phyloP scores from a whole-genome alignment of 2,797 vertebrate genomes.

The Ceyx erithaca region DNA sequence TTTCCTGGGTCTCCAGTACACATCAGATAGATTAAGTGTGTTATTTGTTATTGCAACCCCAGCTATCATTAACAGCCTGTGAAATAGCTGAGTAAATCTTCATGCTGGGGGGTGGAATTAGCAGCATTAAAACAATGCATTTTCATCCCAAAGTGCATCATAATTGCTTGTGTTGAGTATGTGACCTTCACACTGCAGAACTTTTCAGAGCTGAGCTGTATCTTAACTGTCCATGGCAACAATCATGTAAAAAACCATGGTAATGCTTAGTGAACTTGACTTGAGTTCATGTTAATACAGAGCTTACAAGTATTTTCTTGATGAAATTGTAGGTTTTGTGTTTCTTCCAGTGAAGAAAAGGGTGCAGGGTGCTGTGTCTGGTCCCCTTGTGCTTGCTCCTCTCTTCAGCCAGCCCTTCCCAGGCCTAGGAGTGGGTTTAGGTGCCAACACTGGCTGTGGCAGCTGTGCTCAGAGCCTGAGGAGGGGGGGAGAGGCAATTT shows the following conservation, averaged over 20 bases:
- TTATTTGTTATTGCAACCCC: slow-evolving; percentile 2
- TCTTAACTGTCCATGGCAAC: not conserved
- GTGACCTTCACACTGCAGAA: not conserved
- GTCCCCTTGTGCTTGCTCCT: not conserved
- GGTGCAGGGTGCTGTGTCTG: not conserved
- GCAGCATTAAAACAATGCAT: slow-evolving; percentile 1
- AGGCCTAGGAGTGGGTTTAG: not conserved
- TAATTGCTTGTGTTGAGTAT: not conserved
- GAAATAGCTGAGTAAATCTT: slow-evolving; percentile 12
- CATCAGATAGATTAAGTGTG: not conserved
- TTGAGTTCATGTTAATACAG: not conserved
- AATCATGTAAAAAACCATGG: not conserved
- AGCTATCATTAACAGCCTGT: not conserved
- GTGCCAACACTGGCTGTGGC: not conserved
- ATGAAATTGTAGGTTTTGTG: not conserved
- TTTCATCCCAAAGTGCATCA: not conserved
- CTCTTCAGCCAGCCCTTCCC: not conserved
- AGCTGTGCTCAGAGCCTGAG: not conserved
- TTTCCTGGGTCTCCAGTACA: slow-evolving; percentile 3
- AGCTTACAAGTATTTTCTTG: not conserved
- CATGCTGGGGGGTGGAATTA: not conserved
- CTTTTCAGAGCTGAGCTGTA: not conserved
- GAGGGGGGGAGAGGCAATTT: not conserved
- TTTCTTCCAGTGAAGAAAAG: not conserved
- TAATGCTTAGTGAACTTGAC: not conserved